A percentile compares a stretch with the other conserved stretches of the same genome.
Evolutionary conservation across 2,888 invertebrate genomes (phyloP).

Genomic region (Dromius quadrimaculatus): DNA sequence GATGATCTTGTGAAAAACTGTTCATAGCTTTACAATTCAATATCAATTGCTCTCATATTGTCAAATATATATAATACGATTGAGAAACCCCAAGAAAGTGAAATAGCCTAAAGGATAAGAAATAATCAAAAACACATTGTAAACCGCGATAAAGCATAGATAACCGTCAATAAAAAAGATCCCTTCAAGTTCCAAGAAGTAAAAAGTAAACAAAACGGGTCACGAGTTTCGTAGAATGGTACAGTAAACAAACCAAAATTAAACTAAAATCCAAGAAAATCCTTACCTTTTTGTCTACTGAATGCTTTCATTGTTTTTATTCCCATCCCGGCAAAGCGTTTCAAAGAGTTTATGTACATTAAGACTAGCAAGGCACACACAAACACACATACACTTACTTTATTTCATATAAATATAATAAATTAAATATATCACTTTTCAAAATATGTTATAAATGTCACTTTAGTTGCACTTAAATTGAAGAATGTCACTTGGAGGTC

Average conservation of each 20-base stretch:
- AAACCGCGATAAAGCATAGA: background rate
- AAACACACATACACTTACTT: constrained; percentile 26
- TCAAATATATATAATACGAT: too few relatives aligned
- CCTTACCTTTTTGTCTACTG: constrained; percentile 85
- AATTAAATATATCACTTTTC: too few relatives aligned
- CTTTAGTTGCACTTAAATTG: constrained; percentile 1
- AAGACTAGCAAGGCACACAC: constrained; percentile 39
- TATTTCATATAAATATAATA: background rate
- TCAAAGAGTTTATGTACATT: constrained; percentile 72
- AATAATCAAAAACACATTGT: background rate
- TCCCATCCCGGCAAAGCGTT: constrained; percentile 80
- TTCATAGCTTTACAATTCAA: too few relatives aligned
- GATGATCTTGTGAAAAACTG: too few relatives aligned
- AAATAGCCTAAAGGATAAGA: constrained; percentile 11
- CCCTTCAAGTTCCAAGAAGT: background rate
- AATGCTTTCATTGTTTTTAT: constrained; percentile 90
- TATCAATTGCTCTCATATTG: too few relatives aligned
- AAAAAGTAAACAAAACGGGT: background rate
- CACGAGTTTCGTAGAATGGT: too few relatives aligned
- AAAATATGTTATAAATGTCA: too few relatives aligned
- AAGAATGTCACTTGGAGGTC: too few relatives aligned
- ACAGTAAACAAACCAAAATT: background rate
- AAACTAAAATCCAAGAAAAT: background rate
- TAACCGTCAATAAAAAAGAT: background rate
- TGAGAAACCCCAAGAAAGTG: background rate